Base-by-base conservation (phyloP, 1,140 invertebrate species). In the Cydia fagiglandana region DNA sequence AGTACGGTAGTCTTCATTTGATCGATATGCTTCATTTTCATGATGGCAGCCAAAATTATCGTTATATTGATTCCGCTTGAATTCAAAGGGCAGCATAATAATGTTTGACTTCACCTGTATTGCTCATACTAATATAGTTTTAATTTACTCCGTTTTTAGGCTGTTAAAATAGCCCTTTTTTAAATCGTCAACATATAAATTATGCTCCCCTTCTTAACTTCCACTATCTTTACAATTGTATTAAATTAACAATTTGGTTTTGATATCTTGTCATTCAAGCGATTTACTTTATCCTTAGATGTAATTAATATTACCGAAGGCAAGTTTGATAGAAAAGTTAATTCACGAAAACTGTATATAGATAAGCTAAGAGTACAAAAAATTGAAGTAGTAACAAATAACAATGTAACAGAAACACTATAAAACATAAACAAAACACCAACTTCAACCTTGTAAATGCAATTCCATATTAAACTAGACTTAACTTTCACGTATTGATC, bases 1-100 rank as follows among this genome's bases (percentile, higher is more conserved):
- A 84, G 82, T 88, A 87, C 78, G 80, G 84, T 87, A 92, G 91
- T 92, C 91, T 92, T 91, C 84, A 86, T 82, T 91, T 84, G 83
- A 88, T 90, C 88, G 91, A 92, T 92, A 92, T 92, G 91, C 91
- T 90, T 91, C 76, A 88, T 88, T 92, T 89, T 84, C 88, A 81
- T 86, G 88, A 86, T 90, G 90, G 90, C 90, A 92, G 89, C 88
- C 85, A 84, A 77, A 81, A 81, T 74, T 81, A 56, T 76, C 50
- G 64, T 61, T 79, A 79, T 75, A 53, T 61, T 61, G 56, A 61
- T 61, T 61, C 24, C 17, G n/a, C 56, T 61, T 61, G 56, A 61
- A 61, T 24, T 61, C 9, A 24, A 61, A 61, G 56, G 20, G 56
- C n/a, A 61, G 56, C 56, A 61, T 61, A 12, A 61, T 17, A 24